Base-by-base conservation (phyloP, 92 coral and sea anemone genomes). In the Paragorgia papillata region DNA sequence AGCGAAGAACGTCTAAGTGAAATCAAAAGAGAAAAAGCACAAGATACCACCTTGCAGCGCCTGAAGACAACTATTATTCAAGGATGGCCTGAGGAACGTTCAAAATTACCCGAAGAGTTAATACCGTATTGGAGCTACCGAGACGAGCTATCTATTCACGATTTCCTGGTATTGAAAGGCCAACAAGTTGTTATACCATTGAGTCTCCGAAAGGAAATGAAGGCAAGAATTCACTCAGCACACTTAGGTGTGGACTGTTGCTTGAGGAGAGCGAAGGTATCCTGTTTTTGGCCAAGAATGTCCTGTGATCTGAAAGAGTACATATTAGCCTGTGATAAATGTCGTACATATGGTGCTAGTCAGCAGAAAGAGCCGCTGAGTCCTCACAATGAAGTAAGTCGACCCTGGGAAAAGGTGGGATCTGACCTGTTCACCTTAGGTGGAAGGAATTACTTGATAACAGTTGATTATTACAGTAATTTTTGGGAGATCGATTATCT, bases 281-380 rank as follows among this genome's bases (percentile, higher is more conserved):
- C 69, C 69, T 62, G 69, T 62, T 62, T 62, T 62, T 62, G 69
- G 69, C 69, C 69, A 62, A 62, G 40, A 62, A 62, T 62, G 69
- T 14, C 19, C 4, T 7, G 37, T 6, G 18, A 59, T 18, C 65
- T 18, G 5, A 59, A 59, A 59, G 34, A 59, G 39, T n/a, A n/a
- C n/a, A n/a, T n/a, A n/a, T n/a, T n/a, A n/a, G n/a, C n/a, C n/a
- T n/a, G n/a, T n/a, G n/a, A n/a, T n/a, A n/a, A n/a, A n/a, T n/a
- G n/a, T n/a, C n/a, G n/a, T n/a, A n/a, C n/a, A n/a, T n/a, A n/a
- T n/a, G n/a, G n/a, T n/a, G n/a, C n/a, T 4, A 29, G 37, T 6
- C 2, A 59, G 4, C 65, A 3, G 5, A 59, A 59, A 59, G 34
- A 59, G 39, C 15, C 65, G 27, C 34, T 59, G 34, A 22, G 15